Evolutionary conservation across 2,888 invertebrate genomes (phyloP), one percentile per base, ranked within the genome.

Genomic region (Coronaproctus castanopsis): DNA sequence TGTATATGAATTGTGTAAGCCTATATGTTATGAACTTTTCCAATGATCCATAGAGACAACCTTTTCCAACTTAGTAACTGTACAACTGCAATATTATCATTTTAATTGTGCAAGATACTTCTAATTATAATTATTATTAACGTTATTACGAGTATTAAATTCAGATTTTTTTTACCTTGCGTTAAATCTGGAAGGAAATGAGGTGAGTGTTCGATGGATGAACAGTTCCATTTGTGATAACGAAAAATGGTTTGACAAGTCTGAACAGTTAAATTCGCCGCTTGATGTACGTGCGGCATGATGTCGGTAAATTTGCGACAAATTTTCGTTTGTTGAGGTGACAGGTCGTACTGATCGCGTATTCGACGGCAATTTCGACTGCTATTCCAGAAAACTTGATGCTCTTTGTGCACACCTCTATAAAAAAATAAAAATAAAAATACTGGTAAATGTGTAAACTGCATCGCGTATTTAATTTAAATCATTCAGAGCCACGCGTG

Each of bases 211-310:
- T 78, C 77, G 57, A 87, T 77, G 53, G 85, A 82, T 61, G 85
- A 83, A 73, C 88, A 89, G 73, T 89, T 88, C 88, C 88, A 89
- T 61, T 87, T 74, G 63, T 85, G 77, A 66, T 83, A 79, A 23
- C 76, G 75, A 72, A 87, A 85, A 22, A 82, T 77, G 63, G 76
- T 73, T 70, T 82, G 81, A 71, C 88, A 89, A 55, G 83, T 80
- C 62, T 78, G 73, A 57, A 80, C 76, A 3, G 86, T 79, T 61
- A 81, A 74, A 50, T 76, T 74, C 2, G 87, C 83, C 1, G 88
- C 87, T 57, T 78, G 77, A n/a, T 82, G 81, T 62, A 88, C 78
- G 68, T 82, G 81, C 57, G 81, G 78, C 85, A 89, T 86, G 52
- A 80, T 77, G 63, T 80, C 78, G 62, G 80, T 78, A 65, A 79